Evolutionary conservation across 2,113 vertebrate species (phyloP).

Genomic region (Cynoglossus semilaevis): DNA sequence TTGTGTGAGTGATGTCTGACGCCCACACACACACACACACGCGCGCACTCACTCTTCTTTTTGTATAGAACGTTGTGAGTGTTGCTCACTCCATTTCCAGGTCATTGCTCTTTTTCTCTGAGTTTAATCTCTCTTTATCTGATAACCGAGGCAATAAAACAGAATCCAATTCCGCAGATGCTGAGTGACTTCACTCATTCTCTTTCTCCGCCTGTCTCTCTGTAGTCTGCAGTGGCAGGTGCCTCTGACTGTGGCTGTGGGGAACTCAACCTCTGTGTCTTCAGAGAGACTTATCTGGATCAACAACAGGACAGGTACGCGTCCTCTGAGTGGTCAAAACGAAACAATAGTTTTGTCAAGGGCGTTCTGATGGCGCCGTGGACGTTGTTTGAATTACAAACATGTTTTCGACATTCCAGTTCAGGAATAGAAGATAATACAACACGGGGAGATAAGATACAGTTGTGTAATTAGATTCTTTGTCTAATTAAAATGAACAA

Average conservation of each 20-base stretch:
- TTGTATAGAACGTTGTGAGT: background rate
- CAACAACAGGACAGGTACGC: constrained; percentile 91
- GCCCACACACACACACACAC: constrained; percentile 12
- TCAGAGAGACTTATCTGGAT: constrained; percentile 93
- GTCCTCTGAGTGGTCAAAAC: too few species aligned
- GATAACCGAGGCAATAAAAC: constrained; percentile 46
- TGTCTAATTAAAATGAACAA: too few species aligned
- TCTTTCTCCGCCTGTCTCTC: constrained; percentile 33
- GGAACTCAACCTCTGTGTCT: constrained; percentile 86
- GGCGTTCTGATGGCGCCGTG: too few species aligned
- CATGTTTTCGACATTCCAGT: too few species aligned
- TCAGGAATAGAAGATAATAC: too few species aligned
- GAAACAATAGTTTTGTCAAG: background rate
- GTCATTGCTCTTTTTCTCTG: constrained; percentile 18
- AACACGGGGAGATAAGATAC: too few species aligned
- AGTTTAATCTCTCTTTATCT: constrained; percentile 17
- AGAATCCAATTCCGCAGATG: constrained; percentile 11
- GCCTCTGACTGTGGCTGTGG: constrained; percentile 90
- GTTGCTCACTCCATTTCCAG: constrained; percentile 29
- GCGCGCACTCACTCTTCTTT: constrained; percentile 2
- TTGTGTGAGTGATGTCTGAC: constrained; percentile 24
- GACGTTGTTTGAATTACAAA: too few species aligned
- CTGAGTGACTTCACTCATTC: constrained; percentile 35
- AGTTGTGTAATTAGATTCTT: too few species aligned
- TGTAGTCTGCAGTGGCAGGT: constrained; percentile 94